phyloP scores from a whole-genome alignment of 1,140 invertebrate species.

The Bombus waltoni region DNA sequence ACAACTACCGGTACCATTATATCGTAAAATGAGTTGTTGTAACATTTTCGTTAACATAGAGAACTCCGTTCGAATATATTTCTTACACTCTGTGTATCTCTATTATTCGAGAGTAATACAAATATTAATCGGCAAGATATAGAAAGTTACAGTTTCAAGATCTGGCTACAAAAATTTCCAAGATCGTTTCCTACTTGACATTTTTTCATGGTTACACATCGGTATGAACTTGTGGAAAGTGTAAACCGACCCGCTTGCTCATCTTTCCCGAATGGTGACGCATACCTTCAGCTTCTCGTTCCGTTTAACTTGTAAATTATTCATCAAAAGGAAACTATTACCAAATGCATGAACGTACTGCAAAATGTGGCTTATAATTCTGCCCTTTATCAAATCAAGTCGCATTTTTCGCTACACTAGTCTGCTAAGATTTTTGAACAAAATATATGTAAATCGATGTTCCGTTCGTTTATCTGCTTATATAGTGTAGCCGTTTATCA shows the following conservation, averaged over 20 bases:
- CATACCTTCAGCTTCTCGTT: conserved; percentile 29
- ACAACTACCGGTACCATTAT: conserved; percentile 40
- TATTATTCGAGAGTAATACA: neutral
- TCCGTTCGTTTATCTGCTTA: conserved; percentile 1
- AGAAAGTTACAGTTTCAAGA: neutral
- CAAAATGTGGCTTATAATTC: neutral
- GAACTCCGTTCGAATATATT: neutral
- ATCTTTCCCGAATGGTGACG: conserved; percentile 45
- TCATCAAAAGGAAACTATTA: conserved; percentile 16
- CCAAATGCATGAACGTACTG: too few species aligned
- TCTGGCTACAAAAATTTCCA: neutral
- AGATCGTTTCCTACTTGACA: conserved; percentile 17
- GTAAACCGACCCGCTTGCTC: conserved; percentile 50
- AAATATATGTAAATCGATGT: neutral
- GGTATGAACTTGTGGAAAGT: conserved; percentile 21
- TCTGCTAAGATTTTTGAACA: neutral
- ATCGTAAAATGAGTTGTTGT: conserved; percentile 4
- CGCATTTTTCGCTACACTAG: neutral
- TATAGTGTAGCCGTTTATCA: conserved; percentile 25
- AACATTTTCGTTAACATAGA: neutral
- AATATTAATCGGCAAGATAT: neutral
- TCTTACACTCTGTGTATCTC: too few species aligned
- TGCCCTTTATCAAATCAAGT: neutral
- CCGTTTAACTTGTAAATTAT: conserved; percentile 48
- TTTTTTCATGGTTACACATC: conserved; percentile 42